Evolutionary conservation across 2,113 vertebrate species (phyloP).

Genomic region (Pachycephala philippinensis): DNA sequence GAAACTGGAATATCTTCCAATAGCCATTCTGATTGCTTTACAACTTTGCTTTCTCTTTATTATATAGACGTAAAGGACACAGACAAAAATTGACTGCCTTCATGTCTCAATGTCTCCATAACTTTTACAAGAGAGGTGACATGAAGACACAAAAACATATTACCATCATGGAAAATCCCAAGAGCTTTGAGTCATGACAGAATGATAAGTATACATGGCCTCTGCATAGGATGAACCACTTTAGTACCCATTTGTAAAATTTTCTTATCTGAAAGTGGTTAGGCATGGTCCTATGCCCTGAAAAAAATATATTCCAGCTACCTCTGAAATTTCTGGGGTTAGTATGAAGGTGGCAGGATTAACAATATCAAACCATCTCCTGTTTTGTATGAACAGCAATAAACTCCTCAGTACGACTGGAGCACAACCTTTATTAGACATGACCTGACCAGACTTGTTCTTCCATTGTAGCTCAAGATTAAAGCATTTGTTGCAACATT

Average conservation of each 20-base stretch:
- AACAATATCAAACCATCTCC: slow-evolving; percentile 16
- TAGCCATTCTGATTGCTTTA: background rate
- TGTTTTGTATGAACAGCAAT: slow-evolving; percentile 31
- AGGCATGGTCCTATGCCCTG: background rate
- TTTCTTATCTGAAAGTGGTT: background rate
- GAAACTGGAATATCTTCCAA: background rate
- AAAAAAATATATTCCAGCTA: background rate
- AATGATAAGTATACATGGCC: background rate
- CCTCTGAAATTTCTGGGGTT: background rate
- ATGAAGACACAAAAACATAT: background rate
- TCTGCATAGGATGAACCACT: background rate
- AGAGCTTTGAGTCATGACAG: background rate
- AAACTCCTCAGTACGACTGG: slow-evolving; percentile 4
- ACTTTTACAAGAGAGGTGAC: background rate
- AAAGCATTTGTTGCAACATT: slow-evolving; percentile 68
- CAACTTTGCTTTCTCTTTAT: background rate
- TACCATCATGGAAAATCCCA: background rate
- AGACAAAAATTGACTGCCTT: background rate
- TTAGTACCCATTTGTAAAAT: background rate
- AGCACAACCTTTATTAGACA: slow-evolving; percentile 51
- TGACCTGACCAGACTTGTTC: slow-evolving; percentile 69
- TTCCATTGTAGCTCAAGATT: slow-evolving; percentile 67
- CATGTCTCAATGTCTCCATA: background rate
- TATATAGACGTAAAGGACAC: background rate
- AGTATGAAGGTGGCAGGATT: background rate